A percentile compares a stretch with the other conserved stretches of the same genome.
Conservation (phyloP, 2,888 invertebrate genomes). For the Lithophane socia region DNA sequence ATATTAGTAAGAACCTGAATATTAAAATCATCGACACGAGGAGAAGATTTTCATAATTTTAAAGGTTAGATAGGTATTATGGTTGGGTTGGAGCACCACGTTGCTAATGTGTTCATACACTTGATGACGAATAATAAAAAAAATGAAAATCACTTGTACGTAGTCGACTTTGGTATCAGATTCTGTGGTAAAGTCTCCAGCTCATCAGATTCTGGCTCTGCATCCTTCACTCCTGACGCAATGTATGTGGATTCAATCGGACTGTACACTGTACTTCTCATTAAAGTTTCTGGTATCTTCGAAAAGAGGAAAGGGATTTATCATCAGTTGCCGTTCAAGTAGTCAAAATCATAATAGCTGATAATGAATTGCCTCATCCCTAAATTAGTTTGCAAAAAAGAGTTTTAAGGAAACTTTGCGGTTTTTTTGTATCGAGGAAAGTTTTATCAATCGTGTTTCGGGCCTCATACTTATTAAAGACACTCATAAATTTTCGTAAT, state of each 20-base stretch:
- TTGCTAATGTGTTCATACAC: neutral
- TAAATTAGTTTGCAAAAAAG: neutral
- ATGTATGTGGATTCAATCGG: conserved; percentile 69
- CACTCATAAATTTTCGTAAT: too few species aligned
- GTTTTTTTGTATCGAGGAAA: too few species aligned
- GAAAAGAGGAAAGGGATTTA: conserved; percentile 22
- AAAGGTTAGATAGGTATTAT: too few species aligned
- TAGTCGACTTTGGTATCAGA: conserved; percentile 76
- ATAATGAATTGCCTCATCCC: neutral
- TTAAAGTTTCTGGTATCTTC: conserved; percentile 79
- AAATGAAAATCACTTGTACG: conserved; percentile 76
- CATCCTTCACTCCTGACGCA: conserved; percentile 59
- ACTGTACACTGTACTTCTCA: conserved; percentile 77
- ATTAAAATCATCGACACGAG: neutral
- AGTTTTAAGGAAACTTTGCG: too few species aligned
- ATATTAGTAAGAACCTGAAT: too few species aligned
- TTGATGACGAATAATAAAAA: neutral
- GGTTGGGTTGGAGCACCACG: too few species aligned
- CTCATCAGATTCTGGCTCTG: conserved; percentile 55
- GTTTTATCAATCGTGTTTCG: too few species aligned
- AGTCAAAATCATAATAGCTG: neutral
- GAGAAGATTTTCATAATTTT: neutral
- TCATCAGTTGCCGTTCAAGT: neutral
- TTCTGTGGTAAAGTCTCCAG: conserved; percentile 74
- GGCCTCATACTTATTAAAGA: too few species aligned